Evolutionary conservation across 2,888 invertebrate species (phyloP).

Genomic region (Cephus rjabovi): DNA sequence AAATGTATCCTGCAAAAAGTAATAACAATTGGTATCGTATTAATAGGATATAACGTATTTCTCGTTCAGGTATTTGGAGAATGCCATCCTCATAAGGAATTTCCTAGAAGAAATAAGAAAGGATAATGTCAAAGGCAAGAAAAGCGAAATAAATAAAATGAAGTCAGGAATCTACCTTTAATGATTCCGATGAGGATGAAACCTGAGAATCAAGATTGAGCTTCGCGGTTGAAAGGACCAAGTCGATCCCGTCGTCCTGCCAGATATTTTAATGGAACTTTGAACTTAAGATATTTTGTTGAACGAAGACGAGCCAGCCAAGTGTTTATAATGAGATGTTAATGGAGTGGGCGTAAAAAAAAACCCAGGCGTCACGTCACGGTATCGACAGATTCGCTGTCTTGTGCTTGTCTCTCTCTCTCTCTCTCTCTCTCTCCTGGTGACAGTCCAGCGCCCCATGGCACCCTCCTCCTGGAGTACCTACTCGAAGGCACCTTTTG

Average conservation of each 20-base stretch:
- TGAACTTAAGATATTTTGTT: conserved; percentile 62
- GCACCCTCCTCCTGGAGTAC: conserved; percentile 12
- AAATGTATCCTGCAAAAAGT: too few species aligned
- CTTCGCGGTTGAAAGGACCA: too few species aligned
- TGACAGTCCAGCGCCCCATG: conserved; percentile 19
- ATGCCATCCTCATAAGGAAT: too few species aligned
- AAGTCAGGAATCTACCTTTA: too few species aligned
- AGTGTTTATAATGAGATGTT: conserved; percentile 66
- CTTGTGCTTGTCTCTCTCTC: conserved; percentile 12
- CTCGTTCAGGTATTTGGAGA: too few species aligned
- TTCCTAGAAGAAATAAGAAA: too few species aligned
- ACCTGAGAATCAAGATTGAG: too few species aligned
- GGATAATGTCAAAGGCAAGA: too few species aligned
- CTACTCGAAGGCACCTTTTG: conserved; percentile 21
- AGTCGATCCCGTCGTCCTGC: conserved; percentile 17
- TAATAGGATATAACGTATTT: too few species aligned
- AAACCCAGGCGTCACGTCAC: conserved; percentile 56
- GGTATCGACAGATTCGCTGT: conserved; percentile 55
- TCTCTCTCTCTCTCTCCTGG: conserved; percentile 17
- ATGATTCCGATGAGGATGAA: too few species aligned
- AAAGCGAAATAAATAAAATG: too few species aligned
- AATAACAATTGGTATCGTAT: too few species aligned
- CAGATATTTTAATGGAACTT: conserved; percentile 65
- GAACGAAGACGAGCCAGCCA: conserved; percentile 42
- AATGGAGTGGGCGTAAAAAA: conserved; percentile 61